phyloP scores from a whole-genome alignment of 2,797 vertebrate species.

The Catamblyrhynchus diadema region DNA sequence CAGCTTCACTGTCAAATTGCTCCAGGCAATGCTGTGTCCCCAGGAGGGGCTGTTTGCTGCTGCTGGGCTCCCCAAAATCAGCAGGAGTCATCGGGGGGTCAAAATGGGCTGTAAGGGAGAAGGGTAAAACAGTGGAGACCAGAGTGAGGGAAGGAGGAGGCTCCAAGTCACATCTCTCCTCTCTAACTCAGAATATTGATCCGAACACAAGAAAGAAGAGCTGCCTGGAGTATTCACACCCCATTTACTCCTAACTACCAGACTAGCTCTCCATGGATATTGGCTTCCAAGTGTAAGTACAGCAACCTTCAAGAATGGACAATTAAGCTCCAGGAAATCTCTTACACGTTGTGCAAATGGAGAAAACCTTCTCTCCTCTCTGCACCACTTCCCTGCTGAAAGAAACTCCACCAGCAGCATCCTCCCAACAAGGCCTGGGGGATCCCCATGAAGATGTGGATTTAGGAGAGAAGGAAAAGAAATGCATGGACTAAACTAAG shows the following conservation, averaged over 20 bases:
- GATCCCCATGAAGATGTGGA: background rate
- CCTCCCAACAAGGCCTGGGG: background rate
- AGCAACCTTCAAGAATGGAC: background rate
- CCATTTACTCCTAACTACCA: conserved; percentile 8
- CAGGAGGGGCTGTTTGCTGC: background rate
- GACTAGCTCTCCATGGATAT: background rate
- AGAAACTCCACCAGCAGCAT: background rate
- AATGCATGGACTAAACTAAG: background rate
- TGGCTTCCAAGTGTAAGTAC: background rate
- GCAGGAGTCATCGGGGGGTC: background rate
- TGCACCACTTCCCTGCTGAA: background rate
- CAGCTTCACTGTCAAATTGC: background rate
- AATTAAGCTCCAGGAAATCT: background rate
- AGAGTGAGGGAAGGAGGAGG: background rate
- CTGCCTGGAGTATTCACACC: background rate
- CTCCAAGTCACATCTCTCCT: background rate
- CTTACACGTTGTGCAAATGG: background rate
- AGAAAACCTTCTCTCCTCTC: background rate
- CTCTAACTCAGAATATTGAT: background rate
- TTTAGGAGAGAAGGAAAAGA: background rate
- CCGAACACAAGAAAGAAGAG: background rate
- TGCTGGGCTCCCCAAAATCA: background rate
- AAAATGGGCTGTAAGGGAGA: background rate
- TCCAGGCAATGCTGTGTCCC: background rate
- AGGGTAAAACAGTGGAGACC: background rate